Evolutionary conservation across 2,113 vertebrate genomes (phyloP).

Genomic region (Pleuronectes platessa): DNA sequence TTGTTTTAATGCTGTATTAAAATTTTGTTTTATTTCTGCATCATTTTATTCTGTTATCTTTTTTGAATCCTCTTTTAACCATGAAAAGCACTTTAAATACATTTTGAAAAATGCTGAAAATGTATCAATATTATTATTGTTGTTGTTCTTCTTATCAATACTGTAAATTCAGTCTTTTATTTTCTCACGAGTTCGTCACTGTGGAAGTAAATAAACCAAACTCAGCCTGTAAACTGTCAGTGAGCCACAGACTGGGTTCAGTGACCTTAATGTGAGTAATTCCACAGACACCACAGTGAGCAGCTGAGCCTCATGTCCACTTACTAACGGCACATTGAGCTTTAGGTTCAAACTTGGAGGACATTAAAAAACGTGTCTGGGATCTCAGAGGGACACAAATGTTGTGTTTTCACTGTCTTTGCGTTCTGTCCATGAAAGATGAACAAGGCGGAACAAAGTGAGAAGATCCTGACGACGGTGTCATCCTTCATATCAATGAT

Average conservation of each 20-base stretch:
- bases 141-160: no score
- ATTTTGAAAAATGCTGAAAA: no score
- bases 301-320: constrained; percentile 33
- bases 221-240: constrained; percentile 15
- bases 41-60: neutral
- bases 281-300: constrained; percentile 26
- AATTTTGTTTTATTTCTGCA: neutral
- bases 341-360: neutral
- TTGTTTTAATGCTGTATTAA: neutral
- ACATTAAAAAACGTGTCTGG: neutral
- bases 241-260: constrained; percentile 19
- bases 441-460: constrained; percentile 16
- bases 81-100: no score
- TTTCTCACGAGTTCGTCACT: neutral
- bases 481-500: constrained; percentile 32
- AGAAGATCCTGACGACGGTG: neutral
- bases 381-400: neutral
- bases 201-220: constrained; percentile 36
- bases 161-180: no score
- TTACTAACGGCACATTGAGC: constrained; percentile 38
- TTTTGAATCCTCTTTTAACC: no score
- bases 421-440: constrained; percentile 18
- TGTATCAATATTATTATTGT: no score
- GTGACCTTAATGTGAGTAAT: constrained; percentile 32
- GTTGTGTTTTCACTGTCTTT: constrained; percentile 4